phyloP scores from a whole-genome alignment of 1,140 invertebrate genomes.

The Phenacoccus solenopsis region DNA sequence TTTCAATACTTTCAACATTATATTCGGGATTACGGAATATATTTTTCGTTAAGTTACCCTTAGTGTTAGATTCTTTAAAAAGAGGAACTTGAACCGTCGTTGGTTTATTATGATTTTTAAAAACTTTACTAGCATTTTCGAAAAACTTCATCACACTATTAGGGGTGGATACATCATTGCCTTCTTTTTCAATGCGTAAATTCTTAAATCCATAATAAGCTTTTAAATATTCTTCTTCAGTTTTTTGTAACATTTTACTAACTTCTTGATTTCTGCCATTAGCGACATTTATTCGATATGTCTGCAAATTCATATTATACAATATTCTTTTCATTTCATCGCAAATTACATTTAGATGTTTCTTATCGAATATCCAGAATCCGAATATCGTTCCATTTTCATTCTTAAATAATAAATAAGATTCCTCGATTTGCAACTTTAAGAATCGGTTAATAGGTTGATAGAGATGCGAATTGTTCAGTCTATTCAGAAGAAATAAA shows the following conservation, averaged over 20 bases:
- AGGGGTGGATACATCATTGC: not conserved
- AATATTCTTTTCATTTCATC: not conserved
- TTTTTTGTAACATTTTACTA: not conserved
- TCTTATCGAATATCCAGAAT: not conserved
- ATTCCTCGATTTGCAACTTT: not conserved
- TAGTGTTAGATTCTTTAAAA: not conserved
- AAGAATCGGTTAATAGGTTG: not conserved
- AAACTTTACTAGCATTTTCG: constrained; percentile 10
- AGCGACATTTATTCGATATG: not conserved
- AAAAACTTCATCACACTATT: constrained; percentile 3
- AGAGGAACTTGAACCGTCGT: not conserved
- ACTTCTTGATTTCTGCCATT: not conserved
- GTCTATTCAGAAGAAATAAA: not conserved
- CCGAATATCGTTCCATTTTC: not conserved
- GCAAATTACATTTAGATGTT: not conserved
- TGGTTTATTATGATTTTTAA: not conserved
- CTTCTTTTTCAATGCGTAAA: not conserved
- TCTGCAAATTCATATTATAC: not conserved
- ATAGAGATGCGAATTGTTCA: not conserved
- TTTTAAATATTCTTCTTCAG: not conserved
- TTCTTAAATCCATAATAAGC: not conserved
- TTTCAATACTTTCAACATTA: constrained; percentile 11
- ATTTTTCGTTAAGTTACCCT: not conserved
- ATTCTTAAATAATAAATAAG: constrained; percentile 5
- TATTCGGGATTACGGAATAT: not conserved